Conservation (phyloP, 2,797 vertebrate species). For the Pangasius djambal region DNA sequence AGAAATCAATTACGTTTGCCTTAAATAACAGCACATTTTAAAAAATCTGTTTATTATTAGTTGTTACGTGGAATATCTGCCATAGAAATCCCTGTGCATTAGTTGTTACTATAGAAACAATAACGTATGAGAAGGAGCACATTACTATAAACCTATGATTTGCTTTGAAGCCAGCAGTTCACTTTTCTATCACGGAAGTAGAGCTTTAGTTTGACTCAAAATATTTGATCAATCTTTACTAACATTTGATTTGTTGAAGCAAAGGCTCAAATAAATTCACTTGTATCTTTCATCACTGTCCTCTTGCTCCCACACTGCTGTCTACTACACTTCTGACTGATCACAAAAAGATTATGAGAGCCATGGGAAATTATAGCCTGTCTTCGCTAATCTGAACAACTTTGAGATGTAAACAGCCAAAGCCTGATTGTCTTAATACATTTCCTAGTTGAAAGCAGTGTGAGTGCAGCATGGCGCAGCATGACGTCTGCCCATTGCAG, state of each 20-base stretch:
- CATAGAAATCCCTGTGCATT: neutral
- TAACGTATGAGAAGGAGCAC: neutral
- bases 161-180: neutral
- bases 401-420: constrained; percentile 27
- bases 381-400: constrained; percentile 33
- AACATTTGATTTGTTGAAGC: constrained; percentile 42
- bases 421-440: constrained; percentile 36
- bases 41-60: neutral
- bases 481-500: constrained; percentile 36
- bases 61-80: neutral
- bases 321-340: constrained; percentile 35
- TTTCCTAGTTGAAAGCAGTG: constrained; percentile 22
- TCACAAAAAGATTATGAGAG: constrained; percentile 27
- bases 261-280: constrained; percentile 34
- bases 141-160: neutral
- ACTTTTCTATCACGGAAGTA: neutral
- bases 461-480: constrained; percentile 28
- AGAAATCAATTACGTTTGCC: neutral
- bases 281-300: constrained; percentile 43
- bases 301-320: constrained; percentile 22
- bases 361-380: constrained; percentile 42
- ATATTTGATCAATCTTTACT: constrained; percentile 26
- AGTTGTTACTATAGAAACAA: neutral
- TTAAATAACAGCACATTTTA: neutral
- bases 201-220: constrained; percentile 22